These are phyloP conservation scores for Ceraclea dissimilis DNA, from an alignment of 2,888 invertebrate species.

Conservation along the genomic window DNA sequence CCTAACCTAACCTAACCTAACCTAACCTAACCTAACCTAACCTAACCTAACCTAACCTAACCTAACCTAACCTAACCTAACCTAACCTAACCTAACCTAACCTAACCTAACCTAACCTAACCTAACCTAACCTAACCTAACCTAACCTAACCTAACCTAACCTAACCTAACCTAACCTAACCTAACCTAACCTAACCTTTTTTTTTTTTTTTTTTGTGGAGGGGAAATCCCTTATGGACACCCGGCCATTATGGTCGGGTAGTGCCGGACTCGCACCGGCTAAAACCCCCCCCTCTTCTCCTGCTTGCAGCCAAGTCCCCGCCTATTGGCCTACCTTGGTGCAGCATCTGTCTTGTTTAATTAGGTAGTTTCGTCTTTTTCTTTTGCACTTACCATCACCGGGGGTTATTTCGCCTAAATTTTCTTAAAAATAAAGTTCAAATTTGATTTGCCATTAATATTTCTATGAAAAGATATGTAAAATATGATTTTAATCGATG, in stretches of 20 bases:
- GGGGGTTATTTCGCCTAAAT: background rate
- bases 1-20: too few relatives aligned
- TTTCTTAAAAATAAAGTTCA: too few relatives aligned
- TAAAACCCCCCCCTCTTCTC: background rate
- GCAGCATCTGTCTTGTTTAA: background rate
- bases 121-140: conserved; percentile 14
- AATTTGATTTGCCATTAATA: too few relatives aligned
- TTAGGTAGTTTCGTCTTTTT: too few relatives aligned
- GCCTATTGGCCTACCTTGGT: background rate
- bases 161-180: conserved; percentile 15
- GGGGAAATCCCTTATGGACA: conserved; percentile 2
- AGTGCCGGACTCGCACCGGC: conserved; percentile 4
- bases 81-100: too few relatives aligned
- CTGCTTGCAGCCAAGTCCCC: background rate
- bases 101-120: conserved; percentile 14
- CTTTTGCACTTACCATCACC: background rate
- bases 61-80: too few relatives aligned
- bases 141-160: conserved; percentile 16
- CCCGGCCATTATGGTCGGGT: background rate
- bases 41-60: too few relatives aligned
- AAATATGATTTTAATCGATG: too few relatives aligned
- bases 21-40: too few relatives aligned
- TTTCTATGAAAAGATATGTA: too few relatives aligned
- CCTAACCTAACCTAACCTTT: conserved; percentile 13
- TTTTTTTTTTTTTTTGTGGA: background rate